phyloP scores from a whole-genome alignment of 2,113 vertebrate genomes.

The Willisornis vidua region DNA sequence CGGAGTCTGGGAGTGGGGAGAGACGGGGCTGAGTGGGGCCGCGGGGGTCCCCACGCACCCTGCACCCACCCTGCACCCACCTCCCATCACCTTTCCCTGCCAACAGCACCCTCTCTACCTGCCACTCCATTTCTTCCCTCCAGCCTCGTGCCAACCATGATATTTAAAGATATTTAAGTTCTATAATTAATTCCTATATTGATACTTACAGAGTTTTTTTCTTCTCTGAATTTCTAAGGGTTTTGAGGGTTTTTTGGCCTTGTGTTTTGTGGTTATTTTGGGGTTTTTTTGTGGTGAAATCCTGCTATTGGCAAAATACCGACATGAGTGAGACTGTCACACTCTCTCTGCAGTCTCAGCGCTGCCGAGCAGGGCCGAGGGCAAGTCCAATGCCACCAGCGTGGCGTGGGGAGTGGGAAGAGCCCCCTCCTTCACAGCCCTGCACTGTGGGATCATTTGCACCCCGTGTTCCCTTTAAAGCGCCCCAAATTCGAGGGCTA shows the following conservation, averaged over 20 bases:
- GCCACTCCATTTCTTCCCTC: not conserved
- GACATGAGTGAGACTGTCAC: not conserved
- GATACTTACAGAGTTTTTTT: not conserved
- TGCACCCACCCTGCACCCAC: not conserved
- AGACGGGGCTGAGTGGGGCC: not conserved
- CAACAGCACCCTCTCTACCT: not conserved
- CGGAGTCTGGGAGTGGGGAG: constrained; percentile 74
- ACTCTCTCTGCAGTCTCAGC: not conserved
- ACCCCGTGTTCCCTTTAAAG: not conserved
- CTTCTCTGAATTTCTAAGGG: not conserved
- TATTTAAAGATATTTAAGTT: not conserved
- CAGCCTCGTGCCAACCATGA: not conserved
- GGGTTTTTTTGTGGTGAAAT: not conserved
- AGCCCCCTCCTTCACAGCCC: too few relatives aligned
- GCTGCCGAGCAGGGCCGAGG: not conserved
- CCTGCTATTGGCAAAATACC: not conserved
- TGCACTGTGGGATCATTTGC: fast-evolving
- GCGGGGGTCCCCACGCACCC: not conserved
- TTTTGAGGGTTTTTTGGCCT: not conserved
- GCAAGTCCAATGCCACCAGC: not conserved
- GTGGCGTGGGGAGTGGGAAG: not conserved
- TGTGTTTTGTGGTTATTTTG: not conserved
- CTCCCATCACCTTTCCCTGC: not conserved
- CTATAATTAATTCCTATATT: fast-evolving
- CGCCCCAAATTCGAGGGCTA: too few relatives aligned